Base-by-base conservation (phyloP, 2,888 invertebrate genomes). In the Patella depressa region DNA sequence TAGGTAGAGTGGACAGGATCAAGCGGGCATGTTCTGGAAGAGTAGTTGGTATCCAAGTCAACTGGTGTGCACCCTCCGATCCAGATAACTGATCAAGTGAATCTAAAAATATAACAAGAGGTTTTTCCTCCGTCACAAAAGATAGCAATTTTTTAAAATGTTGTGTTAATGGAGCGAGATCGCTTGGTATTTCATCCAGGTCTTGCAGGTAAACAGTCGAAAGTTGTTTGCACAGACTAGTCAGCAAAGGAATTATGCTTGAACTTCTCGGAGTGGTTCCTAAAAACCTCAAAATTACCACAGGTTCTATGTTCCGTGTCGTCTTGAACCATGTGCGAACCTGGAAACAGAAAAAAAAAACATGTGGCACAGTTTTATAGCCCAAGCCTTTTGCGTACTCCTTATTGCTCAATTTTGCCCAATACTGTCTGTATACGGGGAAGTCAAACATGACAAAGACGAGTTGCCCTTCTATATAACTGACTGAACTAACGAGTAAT, bases 211-310 rank as follows among this genome's bases (percentile, higher is more conserved):
- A 90, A 55, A 90, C 76, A 69, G 82, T 83, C 65, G 86, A 97
- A 95, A 96, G 96, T 94, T 98, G 98, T 90, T 97, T 96, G 91
- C 98, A 98, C 82, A 99, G 96, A 59, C 97, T 98, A 82, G 97
- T 97, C 45, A 99, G 93, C 0, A 98, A 96, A 0, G 98, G 98
- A 0, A 97, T 96, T 71, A 98, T 93, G 45, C 97, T 97, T 84
- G 98, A 98, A 83, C 97, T 98, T 91, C 98, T 98, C 1, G 99
- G 98, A 15, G 98, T 98, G 0, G 98, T 98, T 45, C 99, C 99
- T 54, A 99, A 94, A 91, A 98, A 99, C 81, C 98, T 93, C 78
- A 98, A 94, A 80, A 98, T 94, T 90, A 96, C 95, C 29, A 98
- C 94, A 0, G 98, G 97, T 75, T 83, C 65, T 65, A 65, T 24